Percentiles rank a stretch among this genome's conserved stretches.
Conservation (phyloP, 2,888 invertebrate species). For the Trichogramma dendrolimi region DNA sequence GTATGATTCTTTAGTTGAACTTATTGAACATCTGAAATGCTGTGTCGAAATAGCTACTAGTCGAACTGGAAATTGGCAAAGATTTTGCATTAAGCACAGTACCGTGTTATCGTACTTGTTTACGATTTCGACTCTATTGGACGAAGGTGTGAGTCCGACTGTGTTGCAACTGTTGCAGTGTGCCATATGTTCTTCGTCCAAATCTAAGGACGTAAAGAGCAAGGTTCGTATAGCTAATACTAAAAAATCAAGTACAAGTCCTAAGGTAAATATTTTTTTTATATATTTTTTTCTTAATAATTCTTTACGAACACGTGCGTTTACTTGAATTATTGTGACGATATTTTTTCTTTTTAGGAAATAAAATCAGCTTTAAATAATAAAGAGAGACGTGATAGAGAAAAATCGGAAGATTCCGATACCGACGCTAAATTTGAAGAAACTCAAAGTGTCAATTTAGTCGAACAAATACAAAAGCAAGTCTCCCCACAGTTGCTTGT, state of each 20-base stretch:
- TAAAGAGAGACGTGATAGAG: conserved; percentile 59
- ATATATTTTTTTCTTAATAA: not conserved
- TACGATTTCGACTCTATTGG: conserved; percentile 74
- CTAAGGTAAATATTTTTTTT: not conserved
- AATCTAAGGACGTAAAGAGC: conserved; percentile 40
- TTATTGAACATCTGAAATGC: conserved; percentile 91
- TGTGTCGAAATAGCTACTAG: conserved; percentile 89
- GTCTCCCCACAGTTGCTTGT: conserved; percentile 53
- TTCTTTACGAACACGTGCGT: not conserved
- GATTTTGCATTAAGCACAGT: conserved; percentile 72
- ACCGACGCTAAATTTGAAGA: conserved; percentile 66
- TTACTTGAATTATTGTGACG: not conserved
- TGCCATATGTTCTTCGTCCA: conserved; percentile 68
- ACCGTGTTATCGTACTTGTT: conserved; percentile 79
- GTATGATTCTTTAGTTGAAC: conserved; percentile 87
- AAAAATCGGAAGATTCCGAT: conserved; percentile 66
- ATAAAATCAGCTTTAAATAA: conserved; percentile 37
- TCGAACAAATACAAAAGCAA: conserved; percentile 67
- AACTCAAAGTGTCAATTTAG: conserved; percentile 63
- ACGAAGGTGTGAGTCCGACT: conserved; percentile 88
- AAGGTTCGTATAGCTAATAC: conserved; percentile 33
- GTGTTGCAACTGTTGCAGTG: conserved; percentile 85
- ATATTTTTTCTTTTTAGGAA: conserved; percentile 32
- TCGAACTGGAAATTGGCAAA: conserved; percentile 93
- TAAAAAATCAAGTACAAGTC: not conserved